Percentiles rank a stretch among this genome's conserved stretches.
These are phyloP conservation scores for Glomeris maerens DNA, from an alignment of 1,140 invertebrate genomes.

Conservation along the genomic window DNA sequence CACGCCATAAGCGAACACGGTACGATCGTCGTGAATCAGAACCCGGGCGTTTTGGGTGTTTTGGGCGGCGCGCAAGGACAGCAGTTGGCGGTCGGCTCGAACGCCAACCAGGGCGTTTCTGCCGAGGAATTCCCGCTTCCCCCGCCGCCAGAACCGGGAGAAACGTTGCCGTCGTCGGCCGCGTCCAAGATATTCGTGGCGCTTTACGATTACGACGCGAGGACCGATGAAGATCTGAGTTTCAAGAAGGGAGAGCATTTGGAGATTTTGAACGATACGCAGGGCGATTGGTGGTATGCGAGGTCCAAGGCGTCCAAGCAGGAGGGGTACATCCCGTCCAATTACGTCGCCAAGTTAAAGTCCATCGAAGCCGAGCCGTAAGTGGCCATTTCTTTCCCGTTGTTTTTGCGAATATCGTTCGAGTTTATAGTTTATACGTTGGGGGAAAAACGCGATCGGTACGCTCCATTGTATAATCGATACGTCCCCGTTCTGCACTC, in stretches of 20 bases:
- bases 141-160: background rate
- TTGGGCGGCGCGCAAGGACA: too few species aligned
- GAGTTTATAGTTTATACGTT: too few species aligned
- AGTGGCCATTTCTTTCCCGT: slow-evolving; percentile 45
- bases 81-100: too few species aligned
- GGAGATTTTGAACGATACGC: slow-evolving; percentile 95
- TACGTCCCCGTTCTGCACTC: too few species aligned
- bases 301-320: slow-evolving; percentile 82
- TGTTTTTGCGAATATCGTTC: slow-evolving; percentile 22
- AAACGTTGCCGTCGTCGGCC: background rate
- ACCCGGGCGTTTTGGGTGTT: too few species aligned
- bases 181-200: slow-evolving; percentile 74
- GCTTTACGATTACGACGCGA: slow-evolving; percentile 95
- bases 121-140: too few species aligned
- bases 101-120: too few species aligned
- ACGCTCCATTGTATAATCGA: too few species aligned
- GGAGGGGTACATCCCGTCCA: slow-evolving; percentile 98
- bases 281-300: slow-evolving; percentile 99
- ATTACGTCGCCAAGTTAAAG: slow-evolving; percentile 97
- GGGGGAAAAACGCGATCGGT: too few species aligned
- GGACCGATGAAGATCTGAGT: slow-evolving; percentile 95
- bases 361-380: slow-evolving; percentile 99
- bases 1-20: too few species aligned
- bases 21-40: too few species aligned
- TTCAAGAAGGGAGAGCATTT: slow-evolving; percentile 97